A percentile compares a stretch with the other conserved stretches of the same genome.
These are phyloP conservation scores for Gobio occitaniae DNA, from an alignment of 2,797 vertebrate species.

Conservation along the genomic window DNA sequence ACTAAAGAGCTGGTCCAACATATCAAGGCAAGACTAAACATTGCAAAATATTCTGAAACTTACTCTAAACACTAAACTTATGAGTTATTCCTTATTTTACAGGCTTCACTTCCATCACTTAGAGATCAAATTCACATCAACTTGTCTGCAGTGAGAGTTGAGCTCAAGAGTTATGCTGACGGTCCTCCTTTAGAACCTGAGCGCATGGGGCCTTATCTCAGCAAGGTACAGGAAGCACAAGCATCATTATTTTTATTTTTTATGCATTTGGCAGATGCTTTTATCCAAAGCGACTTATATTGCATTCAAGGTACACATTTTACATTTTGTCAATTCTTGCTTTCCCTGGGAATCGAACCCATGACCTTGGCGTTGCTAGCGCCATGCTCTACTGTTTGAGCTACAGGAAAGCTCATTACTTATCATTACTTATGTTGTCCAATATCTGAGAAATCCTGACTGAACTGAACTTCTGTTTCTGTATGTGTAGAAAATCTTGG, in stretches of 20 bases:
- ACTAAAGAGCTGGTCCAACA: slow-evolving; percentile 78
- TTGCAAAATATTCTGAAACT: background rate
- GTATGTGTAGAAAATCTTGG: slow-evolving; percentile 51
- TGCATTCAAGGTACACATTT: too few species aligned
- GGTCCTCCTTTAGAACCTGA: slow-evolving; percentile 58
- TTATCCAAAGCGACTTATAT: too few species aligned
- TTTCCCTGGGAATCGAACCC: too few species aligned
- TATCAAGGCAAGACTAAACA: slow-evolving; percentile 75
- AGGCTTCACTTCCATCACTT: slow-evolving; percentile 56
- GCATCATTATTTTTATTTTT: background rate
- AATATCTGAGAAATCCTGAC: background rate
- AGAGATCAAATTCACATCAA: slow-evolving; percentile 55
- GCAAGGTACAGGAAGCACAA: slow-evolving; percentile 32
- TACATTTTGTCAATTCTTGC: too few species aligned
- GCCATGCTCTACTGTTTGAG: too few species aligned
- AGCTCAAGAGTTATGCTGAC: slow-evolving; percentile 46
- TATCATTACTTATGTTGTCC: background rate
- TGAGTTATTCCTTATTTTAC: background rate
- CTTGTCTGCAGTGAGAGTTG: slow-evolving; percentile 46
- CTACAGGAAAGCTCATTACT: too few species aligned
- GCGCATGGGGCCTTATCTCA: slow-evolving; percentile 54
- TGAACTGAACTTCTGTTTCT: background rate
- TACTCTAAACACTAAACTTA: background rate
- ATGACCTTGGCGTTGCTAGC: too few species aligned
- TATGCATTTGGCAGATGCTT: too few species aligned